Percentiles rank a stretch among this genome's conserved stretches.
Conservation (phyloP, 2,888 invertebrate genomes). For the Cotesia congregata region DNA sequence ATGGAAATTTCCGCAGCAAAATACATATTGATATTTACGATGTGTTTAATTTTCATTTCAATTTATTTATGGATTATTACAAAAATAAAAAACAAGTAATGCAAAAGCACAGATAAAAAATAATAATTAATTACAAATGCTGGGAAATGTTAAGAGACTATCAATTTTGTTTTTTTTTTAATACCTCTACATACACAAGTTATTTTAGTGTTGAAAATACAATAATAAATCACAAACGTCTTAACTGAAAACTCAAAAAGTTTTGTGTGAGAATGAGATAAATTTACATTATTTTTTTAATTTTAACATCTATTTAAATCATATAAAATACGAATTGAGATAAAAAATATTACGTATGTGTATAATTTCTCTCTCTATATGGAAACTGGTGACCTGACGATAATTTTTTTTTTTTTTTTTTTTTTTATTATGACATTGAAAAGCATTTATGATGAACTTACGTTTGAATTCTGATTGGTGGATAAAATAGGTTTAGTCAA, state of each 20-base stretch:
- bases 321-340: too few relatives aligned
- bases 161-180: too few relatives aligned
- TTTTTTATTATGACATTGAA: background rate
- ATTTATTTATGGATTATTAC: background rate
- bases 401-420: background rate
- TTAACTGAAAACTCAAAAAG: too few relatives aligned
- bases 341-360: background rate
- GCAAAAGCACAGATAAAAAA: background rate
- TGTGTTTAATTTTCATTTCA: background rate
- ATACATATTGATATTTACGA: background rate
- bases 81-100: background rate
- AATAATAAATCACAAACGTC: too few relatives aligned
- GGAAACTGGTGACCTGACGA: background rate
- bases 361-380: background rate
- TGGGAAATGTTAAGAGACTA: background rate
- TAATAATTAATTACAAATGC: background rate
- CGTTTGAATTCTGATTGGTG: background rate
- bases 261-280: too few relatives aligned
- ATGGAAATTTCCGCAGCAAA: background rate
- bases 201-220: too few relatives aligned
- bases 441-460: background rate
- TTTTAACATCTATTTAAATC: too few relatives aligned
- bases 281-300: too few relatives aligned
- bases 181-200: too few relatives aligned
- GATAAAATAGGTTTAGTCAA: background rate